Base-by-base conservation (phyloP, 2,888 invertebrate species). In the Stenoptilia bipunctidactyla region DNA sequence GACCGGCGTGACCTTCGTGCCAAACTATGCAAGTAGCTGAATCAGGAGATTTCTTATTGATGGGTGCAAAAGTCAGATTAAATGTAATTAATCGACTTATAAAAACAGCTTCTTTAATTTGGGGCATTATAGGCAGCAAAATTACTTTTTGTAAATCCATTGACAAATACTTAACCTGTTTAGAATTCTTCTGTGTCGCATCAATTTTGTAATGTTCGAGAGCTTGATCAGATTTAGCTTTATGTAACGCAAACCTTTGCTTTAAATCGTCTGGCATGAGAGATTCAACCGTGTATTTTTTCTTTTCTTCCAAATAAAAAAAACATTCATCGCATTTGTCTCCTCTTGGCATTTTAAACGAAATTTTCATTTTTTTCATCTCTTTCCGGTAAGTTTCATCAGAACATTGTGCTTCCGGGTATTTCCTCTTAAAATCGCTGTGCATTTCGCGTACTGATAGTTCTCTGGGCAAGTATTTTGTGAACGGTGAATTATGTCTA, bases 21-120 rank as follows among this genome's bases (percentile, higher is more conserved):
- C 42, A 45, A 25, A 45, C 10, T 30, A 46, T 15, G 13, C 46
- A 46, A 39, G 33, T 38, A 40, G 45, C 41, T 30, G 34, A 13
- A 40, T 43, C 43, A 27, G 20, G 15, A 39, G 45, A 42, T 40
- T 45, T 34, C 37, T 47, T 45, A 12, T 38, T 27, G 10, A 45
- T 45, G 5, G 45, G 40, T 10, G 45, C 45, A 44, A 45, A 46
- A 27, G 48, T 48, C 1, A 48, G 36, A 42, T 45, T 45, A 38
- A 45, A 48, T 34, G 42, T 40, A 12, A 44, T 37, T 15, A 47
- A 36, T 13, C 44, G 38, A 27, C 42, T 45, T 25, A 44, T 41
- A 39, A 45, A 45, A 42, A 48, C 12, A 36, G 44, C 40, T 14
- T 48, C 48, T 42, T 48, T 48, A 12, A 43, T 39, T 36, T 40